Base-by-base conservation (phyloP, 2,797 vertebrate genomes). In the Cyclopterus lumpus region DNA sequence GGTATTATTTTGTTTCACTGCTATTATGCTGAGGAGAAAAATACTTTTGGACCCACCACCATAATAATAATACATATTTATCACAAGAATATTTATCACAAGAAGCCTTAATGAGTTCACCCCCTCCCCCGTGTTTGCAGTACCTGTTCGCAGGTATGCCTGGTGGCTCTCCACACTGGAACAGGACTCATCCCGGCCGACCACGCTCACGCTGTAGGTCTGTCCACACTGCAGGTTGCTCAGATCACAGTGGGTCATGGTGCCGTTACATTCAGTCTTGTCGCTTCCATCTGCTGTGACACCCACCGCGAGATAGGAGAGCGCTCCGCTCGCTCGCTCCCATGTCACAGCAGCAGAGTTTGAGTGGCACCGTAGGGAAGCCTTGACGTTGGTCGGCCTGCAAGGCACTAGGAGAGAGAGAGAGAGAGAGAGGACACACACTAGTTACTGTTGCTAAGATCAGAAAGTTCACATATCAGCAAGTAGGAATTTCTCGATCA, bases 151-250 rank as follows among this genome's bases (percentile, higher is more conserved):
- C 32, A 95, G 34, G n/a, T 64, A 82, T 6, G 76, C 70, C 16
- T 4, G 32, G 16, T 75, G 26, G 6, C 92, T 94, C 48, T 83
- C 66, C 38, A 57, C 20, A 5, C 93, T 93, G 58, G 60, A 68
- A 28, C 95, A 96, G 63, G 44, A 26, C 10, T 85, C 62, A 36
- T 95, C 90, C 30, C 42, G 15, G 30, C 86, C 44, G 0, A 81
- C 81, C 62, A 95, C 91, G 5, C 80, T 92, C 22, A 96, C 88
- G 4, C 78, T 90, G 85, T 96, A 96, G 42, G 76, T 90, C 49
- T 84, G 87, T 30, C 94, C 95, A 58, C 95, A 96, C 51, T 40
- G 72, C 73, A 95, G 81, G 16, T 75, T 22, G 0, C 15, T 75
- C 69, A 95, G 86, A 18, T 93, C 84, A 36, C 94, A 95, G 80